A percentile compares a stretch with the other conserved stretches of the same genome.
phyloP scores from a whole-genome alignment of 2,797 vertebrate genomes.

The Etheostoma nigrum region DNA sequence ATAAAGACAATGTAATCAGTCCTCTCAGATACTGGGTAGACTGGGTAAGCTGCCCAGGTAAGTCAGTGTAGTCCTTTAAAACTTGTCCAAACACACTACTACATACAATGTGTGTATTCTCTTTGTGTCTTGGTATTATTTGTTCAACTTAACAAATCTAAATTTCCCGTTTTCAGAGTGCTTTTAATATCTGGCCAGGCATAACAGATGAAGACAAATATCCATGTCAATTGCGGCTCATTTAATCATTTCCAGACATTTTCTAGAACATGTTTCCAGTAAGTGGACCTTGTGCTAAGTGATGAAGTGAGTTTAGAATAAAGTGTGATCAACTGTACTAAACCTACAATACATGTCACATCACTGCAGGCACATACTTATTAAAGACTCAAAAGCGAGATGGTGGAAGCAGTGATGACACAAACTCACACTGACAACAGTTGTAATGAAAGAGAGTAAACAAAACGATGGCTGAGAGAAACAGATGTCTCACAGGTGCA shows the following conservation, averaged over 20 bases:
- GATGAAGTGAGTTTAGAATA: slow-evolving; percentile 4
- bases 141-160: neutral
- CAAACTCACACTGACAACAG: slow-evolving; percentile 23
- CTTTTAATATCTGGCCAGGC: neutral
- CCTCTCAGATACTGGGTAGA: neutral
- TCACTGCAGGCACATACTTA: slow-evolving; percentile 35
- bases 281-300: neutral
- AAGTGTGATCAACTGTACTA: slow-evolving; percentile 4
- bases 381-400: neutral
- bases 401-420: slow-evolving; percentile 19
- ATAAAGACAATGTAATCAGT: neutral
- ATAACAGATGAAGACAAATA: neutral
- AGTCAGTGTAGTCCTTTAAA: neutral
- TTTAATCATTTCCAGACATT: slow-evolving; percentile 13
- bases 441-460: slow-evolving; percentile 5
- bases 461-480: neutral
- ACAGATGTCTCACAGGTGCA: neutral
- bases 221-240: neutral
- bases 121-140: neutral
- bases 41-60: neutral
- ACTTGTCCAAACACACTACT: neutral
- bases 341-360: slow-evolving; percentile 36
- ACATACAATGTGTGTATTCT: neutral
- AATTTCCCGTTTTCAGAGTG: neutral
- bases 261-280: slow-evolving; percentile 11